Evolutionary conservation across 1,140 invertebrate species (phyloP), one percentile per base, ranked within the genome.

Genomic region (Delia radicum): DNA sequence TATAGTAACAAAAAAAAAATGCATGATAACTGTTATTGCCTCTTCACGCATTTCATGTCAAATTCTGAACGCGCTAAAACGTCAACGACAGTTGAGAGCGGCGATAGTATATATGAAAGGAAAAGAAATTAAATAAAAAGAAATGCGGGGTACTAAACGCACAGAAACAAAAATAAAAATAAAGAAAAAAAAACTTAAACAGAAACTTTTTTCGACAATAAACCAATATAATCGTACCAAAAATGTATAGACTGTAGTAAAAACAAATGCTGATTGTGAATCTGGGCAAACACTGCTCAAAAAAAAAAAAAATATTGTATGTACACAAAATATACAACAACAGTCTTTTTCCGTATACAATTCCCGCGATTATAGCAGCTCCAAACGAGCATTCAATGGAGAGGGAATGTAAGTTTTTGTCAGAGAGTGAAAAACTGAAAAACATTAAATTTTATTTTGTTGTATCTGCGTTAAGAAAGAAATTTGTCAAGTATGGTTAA

Each of bases 31-130:
- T 21, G 65, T 69, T 69, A 69, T 69, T 37, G 27, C 28, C 28
- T 7, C 3, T 67, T 67, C 63, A 67, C 27, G 63, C 63, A 67
- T 67, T 67, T 55, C n/a, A 21, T 55, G 48, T 55, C 48, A 55
- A n/a, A 21, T 42, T 42, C n/a, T 31, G 63, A 28, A 18, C 12
- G 63, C 28, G 13, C 7, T n/a, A 65, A 28, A 13, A 15, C n/a
- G 63, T 33, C 28, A 31, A n/a, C 63, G 27, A 2, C 48, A 6
- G 48, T 55, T 21, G 2, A 55, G n/a, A 8, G 5, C 48, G 18
- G 18, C n/a, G 18, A 5, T 21, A 55, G 48, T 55, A 55, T 15
- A 15, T 42, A 42, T 55, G 24, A 55, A 55, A 55, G 48, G 8
- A 18, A 55, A 55, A 55, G 48, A 55, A 55, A 55, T 55, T 55